Percentiles rank a stretch among this genome's conserved stretches.
phyloP scores from a whole-genome alignment of 2,888 invertebrate species.

The Sympetrum striolatum region DNA sequence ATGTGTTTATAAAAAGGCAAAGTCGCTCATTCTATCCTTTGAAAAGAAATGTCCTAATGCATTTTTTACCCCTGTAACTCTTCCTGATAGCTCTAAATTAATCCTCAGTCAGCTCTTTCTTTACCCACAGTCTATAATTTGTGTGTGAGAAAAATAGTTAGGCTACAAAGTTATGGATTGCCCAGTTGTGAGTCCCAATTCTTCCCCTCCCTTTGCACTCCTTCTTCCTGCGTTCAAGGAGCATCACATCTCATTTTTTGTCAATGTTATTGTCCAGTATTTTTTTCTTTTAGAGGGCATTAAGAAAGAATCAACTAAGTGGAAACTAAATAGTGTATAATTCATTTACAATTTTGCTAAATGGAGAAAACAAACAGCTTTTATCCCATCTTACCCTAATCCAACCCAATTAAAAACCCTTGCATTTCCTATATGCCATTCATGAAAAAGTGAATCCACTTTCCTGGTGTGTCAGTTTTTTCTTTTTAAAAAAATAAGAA shows the following conservation, averaged over 20 bases:
- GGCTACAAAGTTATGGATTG: constrained; percentile 24
- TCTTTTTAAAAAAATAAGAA: constrained; percentile 36
- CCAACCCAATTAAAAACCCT: constrained; percentile 27
- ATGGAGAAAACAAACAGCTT: constrained; percentile 23
- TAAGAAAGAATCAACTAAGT: constrained; percentile 33
- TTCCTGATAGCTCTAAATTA: constrained; percentile 24
- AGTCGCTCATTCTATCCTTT: constrained; percentile 19
- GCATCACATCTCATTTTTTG: constrained; percentile 32
- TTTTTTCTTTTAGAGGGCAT: constrained; percentile 16
- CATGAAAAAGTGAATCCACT: constrained; percentile 29
- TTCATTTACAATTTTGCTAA: constrained; percentile 5
- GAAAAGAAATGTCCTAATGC: neutral
- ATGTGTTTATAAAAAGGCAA: constrained; percentile 26
- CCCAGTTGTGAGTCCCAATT: neutral
- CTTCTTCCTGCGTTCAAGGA: neutral
- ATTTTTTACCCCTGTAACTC: constrained; percentile 18
- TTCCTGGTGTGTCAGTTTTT: constrained; percentile 39
- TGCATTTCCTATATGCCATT: constrained; percentile 40
- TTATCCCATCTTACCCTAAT: constrained; percentile 13
- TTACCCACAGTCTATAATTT: constrained; percentile 16
- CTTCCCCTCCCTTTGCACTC: constrained; percentile 17
- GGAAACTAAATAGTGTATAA: constrained; percentile 33
- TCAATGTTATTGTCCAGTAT: constrained; percentile 33
- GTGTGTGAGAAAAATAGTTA: constrained; percentile 9
- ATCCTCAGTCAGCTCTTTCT: neutral